A percentile compares a stretch with the other conserved stretches of the same genome.
Conservation (phyloP, 2,888 invertebrate species). For the Gastracanthus pulcherrimus region DNA sequence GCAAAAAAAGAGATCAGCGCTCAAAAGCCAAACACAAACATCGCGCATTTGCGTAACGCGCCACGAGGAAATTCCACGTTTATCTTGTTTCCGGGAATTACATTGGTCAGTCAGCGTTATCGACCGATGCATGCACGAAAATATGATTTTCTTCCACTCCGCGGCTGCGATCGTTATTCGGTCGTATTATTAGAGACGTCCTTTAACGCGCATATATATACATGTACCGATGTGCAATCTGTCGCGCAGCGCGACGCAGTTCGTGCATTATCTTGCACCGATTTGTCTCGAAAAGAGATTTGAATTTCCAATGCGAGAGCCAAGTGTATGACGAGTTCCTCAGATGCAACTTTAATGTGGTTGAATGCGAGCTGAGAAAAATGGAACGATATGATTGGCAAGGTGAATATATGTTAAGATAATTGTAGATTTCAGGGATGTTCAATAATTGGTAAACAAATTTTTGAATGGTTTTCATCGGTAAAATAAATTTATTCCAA, state of each 20-base stretch:
- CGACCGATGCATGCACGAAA: background rate
- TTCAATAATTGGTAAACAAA: too few relatives aligned
- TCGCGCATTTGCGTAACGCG: constrained; percentile 2
- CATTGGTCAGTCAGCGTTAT: background rate
- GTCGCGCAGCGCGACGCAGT: background rate
- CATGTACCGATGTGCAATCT: too few relatives aligned
- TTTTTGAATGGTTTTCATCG: too few relatives aligned
- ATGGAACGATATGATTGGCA: too few relatives aligned
- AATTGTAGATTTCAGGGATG: too few relatives aligned
- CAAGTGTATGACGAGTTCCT: background rate
- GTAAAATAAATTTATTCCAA: too few relatives aligned
- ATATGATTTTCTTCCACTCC: constrained; percentile 22
- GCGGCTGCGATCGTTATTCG: background rate
- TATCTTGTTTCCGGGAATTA: constrained; percentile 1
- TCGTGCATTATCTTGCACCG: background rate
- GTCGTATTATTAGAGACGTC: background rate
- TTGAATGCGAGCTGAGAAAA: too few relatives aligned
- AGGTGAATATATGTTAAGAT: too few relatives aligned
- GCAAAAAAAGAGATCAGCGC: background rate
- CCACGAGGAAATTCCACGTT: background rate
- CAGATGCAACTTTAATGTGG: too few relatives aligned
- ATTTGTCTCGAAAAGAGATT: background rate
- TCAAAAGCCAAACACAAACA: background rate
- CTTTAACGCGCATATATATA: background rate
- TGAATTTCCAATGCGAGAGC: background rate